These are phyloP conservation scores for Sebastes variabilis DNA, from an alignment of 2,797 vertebrate genomes.

Conservation along the genomic window DNA sequence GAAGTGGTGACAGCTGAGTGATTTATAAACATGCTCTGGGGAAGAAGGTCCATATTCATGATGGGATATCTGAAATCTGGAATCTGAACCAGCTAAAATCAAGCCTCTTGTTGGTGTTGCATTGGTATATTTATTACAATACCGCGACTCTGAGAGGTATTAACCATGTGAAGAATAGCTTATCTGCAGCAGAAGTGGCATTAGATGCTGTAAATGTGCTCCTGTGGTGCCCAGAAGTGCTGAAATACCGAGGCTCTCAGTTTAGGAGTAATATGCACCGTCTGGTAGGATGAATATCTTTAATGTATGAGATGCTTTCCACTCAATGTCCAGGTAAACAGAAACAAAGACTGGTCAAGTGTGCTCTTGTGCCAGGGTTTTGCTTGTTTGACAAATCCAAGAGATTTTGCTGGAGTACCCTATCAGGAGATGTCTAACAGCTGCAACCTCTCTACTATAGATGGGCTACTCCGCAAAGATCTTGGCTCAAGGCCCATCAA, in stretches of 20 bases:
- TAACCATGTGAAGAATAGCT: not conserved
- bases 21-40: slow-evolving; percentile 66
- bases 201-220: not conserved
- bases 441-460: slow-evolving; percentile 57
- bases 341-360: not conserved
- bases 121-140: not conserved
- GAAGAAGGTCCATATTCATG: slow-evolving; percentile 57
- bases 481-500: slow-evolving; percentile 64
- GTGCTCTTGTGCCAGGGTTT: slow-evolving; percentile 1
- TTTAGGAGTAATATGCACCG: not conserved
- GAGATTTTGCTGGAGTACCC: slow-evolving; percentile 10
- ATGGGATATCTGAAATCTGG: slow-evolving; percentile 11
- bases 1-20: slow-evolving; percentile 55
- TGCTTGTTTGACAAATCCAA: slow-evolving; percentile 10
- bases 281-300: not conserved
- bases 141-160: not conserved
- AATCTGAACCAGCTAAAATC: slow-evolving; percentile 7
- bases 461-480: slow-evolving; percentile 56
- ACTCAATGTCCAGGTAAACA: not conserved
- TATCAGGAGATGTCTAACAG: slow-evolving; percentile 40
- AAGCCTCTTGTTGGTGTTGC: slow-evolving; percentile 2
- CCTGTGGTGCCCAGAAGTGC: not conserved
- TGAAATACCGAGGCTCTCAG: not conserved
- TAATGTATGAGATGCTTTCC: not conserved
- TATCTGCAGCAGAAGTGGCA: slow-evolving; percentile 3